These are phyloP conservation scores for Tyrophagus putrescentiae DNA, from an alignment of 1,140 invertebrate species.

Conservation along the genomic window DNA sequence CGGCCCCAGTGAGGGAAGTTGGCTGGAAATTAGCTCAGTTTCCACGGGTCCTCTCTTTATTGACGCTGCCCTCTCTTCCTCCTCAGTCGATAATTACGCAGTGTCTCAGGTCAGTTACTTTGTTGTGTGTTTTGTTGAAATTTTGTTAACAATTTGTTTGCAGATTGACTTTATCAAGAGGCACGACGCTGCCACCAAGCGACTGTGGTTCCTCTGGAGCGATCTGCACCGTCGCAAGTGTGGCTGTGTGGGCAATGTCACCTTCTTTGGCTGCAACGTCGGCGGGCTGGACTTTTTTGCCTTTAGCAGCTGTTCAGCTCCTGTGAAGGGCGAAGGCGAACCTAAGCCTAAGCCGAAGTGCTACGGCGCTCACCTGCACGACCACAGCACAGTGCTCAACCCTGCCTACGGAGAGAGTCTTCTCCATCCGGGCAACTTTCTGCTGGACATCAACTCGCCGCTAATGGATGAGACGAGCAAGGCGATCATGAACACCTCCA, in stretches of 20 bases:
- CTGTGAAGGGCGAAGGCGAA: background rate
- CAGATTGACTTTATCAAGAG: constrained; percentile 50
- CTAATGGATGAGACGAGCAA: background rate
- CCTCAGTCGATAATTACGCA: constrained; percentile 23
- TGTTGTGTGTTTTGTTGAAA: background rate
- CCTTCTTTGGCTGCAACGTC: constrained; percentile 65
- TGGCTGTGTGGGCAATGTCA: constrained; percentile 84
- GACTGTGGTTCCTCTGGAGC: constrained; percentile 88
- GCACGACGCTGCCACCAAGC: constrained; percentile 71
- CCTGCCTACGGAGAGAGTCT: constrained; percentile 84
- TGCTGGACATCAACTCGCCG: constrained; percentile 32
- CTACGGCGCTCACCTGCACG: background rate
- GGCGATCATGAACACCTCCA: background rate
- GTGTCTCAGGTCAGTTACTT: constrained; percentile 30
- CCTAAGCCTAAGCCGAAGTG: constrained; percentile 1
- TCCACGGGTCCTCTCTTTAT: constrained; percentile 73
- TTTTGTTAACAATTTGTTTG: background rate
- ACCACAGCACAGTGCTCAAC: constrained; percentile 29
- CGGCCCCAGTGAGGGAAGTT: constrained; percentile 35
- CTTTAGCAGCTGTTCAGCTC: constrained; percentile 5
- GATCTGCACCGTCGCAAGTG: constrained; percentile 55
- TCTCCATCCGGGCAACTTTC: constrained; percentile 64
- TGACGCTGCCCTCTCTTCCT: constrained; percentile 62
- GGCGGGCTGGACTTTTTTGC: constrained; percentile 25
- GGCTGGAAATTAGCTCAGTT: constrained; percentile 83